phyloP scores from a whole-genome alignment of 2,113 vertebrate species.

The Entosphenus tridentatus region DNA sequence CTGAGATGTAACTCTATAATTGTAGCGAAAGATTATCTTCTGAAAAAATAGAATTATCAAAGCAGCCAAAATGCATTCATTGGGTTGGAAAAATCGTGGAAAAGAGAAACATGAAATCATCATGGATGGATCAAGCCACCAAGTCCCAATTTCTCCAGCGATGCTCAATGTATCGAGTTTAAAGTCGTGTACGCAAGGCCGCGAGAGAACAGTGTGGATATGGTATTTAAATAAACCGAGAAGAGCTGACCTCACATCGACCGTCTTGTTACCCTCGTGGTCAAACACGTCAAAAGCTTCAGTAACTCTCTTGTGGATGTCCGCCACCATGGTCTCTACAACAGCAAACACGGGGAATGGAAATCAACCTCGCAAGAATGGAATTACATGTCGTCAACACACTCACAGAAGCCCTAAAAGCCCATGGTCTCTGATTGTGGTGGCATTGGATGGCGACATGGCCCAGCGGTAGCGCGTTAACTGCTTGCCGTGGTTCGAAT shows the following conservation, averaged over 20 bases:
- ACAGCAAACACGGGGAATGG: constrained; percentile 9
- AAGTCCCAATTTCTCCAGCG: not conserved
- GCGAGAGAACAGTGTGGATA: constrained; percentile 12
- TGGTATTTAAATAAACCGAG: too few species aligned
- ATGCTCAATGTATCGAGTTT: not conserved
- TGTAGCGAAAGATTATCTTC: too few species aligned
- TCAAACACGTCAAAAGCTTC: constrained; percentile 71
- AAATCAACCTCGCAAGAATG: too few species aligned
- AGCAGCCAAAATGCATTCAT: not conserved
- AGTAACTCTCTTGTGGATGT: constrained; percentile 41
- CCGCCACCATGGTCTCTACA: constrained; percentile 25
- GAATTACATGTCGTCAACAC: too few species aligned
- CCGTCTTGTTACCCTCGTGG: constrained; percentile 40
- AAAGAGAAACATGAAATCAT: constrained; percentile 5
- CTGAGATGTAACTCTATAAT: too few species aligned
- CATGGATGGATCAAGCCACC: not conserved
- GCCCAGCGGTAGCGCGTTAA: too few species aligned
- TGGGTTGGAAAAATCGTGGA: not conserved
- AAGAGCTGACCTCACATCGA: constrained; percentile 51
- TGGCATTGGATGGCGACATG: too few species aligned
- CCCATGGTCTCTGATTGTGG: too few species aligned
- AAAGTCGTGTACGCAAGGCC: not conserved
- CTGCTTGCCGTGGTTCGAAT: too few species aligned
- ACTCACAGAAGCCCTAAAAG: too few species aligned
- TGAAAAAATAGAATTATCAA: too few species aligned